Evolutionary conservation across 2,888 invertebrate genomes (phyloP), one percentile per base, ranked within the genome.

Genomic region (Lordiphosa fenestrarum): DNA sequence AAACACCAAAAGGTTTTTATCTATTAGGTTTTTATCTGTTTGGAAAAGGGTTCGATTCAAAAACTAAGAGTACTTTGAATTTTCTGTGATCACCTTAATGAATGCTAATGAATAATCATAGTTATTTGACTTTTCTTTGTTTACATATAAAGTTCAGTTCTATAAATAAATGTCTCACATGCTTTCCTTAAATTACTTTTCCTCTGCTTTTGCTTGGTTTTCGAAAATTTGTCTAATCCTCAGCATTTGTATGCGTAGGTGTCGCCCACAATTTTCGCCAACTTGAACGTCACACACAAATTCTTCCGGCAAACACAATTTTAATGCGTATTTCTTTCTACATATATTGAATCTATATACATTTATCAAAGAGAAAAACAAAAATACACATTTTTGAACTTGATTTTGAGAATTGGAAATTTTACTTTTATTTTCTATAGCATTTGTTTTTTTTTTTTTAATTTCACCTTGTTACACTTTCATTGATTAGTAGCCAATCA

Each of bases 401-500:
- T 62, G 73, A 70, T 49, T 30, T 30, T 30, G 25, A 41, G 15
- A 40, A 54, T 35, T 21, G 52, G 52, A 47, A 55, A 13, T 38
- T 40, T 35, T 7, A 15, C 7, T 37, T 36, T 12, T 10, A 13
- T 35, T 61, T 61, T 55, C 9, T 42, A 30, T 47, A 61, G 35
- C 37, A 5, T 42, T 53, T 48, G 39, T 7, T 25, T 7, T 44
- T 53, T 48, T 44, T 7, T 25, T 7, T 44, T 7, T 25, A 6
- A 25, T 4, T 3, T 25, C 7, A 47, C 47, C 33, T 36, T 47
- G 21, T 19, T 23, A 53, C 47, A 48, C 23, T 54, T 35, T 50
- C 46, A 44, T 63, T 68, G 54, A 67, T 58, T 56, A 35, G 54
- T 53, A 65, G 38, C 25, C 54, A 72, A 69, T 73, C 35, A 42